These are phyloP conservation scores for Pogonocichla stellata DNA, from an alignment of 2,113 vertebrate genomes.

Conservation along the genomic window DNA sequence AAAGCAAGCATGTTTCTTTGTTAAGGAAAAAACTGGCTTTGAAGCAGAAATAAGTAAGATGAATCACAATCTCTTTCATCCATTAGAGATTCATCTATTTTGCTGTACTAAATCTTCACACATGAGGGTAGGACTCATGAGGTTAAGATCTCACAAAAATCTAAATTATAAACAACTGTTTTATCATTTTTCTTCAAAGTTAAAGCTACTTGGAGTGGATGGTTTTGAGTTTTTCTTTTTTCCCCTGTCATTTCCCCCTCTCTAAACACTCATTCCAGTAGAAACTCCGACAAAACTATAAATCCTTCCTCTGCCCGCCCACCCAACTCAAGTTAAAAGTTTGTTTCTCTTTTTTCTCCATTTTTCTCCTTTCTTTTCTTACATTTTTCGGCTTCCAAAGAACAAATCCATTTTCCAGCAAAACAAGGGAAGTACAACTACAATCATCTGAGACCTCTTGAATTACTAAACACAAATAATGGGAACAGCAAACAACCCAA, in stretches of 20 bases:
- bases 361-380: neutral
- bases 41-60: neutral
- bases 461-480: neutral
- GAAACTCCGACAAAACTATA: neutral
- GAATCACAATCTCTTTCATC: neutral
- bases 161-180: neutral
- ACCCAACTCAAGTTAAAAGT: neutral
- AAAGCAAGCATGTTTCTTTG: neutral
- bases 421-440: neutral
- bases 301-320: neutral
- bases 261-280: neutral
- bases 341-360: neutral
- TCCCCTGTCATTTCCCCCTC: rapidly evolving
- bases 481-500: neutral
- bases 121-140: neutral
- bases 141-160: neutral
- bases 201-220: neutral
- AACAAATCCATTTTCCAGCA: neutral
- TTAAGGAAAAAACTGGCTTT: neutral
- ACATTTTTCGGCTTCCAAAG: neutral
- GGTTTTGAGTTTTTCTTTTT: neutral
- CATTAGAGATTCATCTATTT: neutral
- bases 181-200: neutral
- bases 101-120: neutral
- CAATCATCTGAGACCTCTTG: neutral